phyloP scores from a whole-genome alignment of 1,140 invertebrate species.

The Camponotus floridanus region DNA sequence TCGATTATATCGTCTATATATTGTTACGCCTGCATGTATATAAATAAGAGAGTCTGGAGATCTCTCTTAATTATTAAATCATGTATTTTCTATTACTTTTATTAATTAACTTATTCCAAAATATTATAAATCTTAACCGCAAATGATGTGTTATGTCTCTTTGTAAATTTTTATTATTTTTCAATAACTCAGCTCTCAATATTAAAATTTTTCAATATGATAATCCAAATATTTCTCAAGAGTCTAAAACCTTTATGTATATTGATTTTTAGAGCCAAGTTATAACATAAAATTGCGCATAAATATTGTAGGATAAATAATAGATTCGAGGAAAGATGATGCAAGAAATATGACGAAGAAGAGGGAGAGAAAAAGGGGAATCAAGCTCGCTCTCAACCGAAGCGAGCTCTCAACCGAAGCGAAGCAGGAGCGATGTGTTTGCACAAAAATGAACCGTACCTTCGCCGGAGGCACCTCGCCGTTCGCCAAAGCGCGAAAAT shows the following conservation, averaged over 20 bases:
- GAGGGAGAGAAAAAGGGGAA: background rate
- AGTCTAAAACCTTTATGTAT: background rate
- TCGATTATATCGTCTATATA: too few relatives aligned
- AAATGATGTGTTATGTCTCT: too few relatives aligned
- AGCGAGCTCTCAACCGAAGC: background rate
- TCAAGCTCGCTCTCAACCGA: too few relatives aligned
- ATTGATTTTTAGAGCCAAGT: constrained; percentile 10
- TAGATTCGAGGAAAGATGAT: constrained; percentile 22
- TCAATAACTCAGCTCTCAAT: background rate
- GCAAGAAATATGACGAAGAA: background rate
- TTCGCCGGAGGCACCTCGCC: constrained; percentile 90
- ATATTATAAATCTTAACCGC: background rate
- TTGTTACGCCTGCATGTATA: too few relatives aligned
- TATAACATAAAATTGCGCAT: constrained; percentile 15
- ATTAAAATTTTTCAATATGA: background rate
- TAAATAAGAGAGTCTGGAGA: too few relatives aligned
- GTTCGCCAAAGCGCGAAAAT: constrained; percentile 90
- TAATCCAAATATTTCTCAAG: background rate
- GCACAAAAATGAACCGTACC: constrained; percentile 74
- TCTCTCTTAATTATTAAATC: too few relatives aligned
- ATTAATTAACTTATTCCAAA: too few relatives aligned
- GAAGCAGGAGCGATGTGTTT: constrained; percentile 27
- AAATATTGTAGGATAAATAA: constrained; percentile 27
- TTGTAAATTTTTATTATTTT: background rate
- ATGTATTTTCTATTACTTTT: too few relatives aligned